Conservation (phyloP, 1,140 invertebrate genomes). For the Drosophila lowei region DNA sequence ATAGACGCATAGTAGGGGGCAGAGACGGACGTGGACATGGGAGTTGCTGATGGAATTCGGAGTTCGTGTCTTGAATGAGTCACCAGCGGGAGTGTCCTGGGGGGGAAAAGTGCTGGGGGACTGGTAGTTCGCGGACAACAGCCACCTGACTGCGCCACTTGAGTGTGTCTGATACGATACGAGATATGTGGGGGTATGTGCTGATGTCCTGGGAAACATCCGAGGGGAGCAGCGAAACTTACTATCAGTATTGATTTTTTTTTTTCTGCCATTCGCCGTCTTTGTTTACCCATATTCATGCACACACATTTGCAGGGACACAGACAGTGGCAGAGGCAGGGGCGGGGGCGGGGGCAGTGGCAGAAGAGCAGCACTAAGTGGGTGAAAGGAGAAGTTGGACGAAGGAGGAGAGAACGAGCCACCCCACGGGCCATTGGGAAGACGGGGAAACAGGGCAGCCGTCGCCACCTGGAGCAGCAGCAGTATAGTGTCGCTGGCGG, state of each 20-base stretch:
- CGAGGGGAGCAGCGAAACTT: conserved; percentile 28
- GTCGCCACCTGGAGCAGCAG: conserved; percentile 7
- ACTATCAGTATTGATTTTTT: conserved; percentile 77
- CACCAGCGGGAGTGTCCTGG: conserved; percentile 15
- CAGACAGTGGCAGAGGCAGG: background rate
- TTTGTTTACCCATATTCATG: conserved; percentile 68
- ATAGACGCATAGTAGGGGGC: conserved; percentile 27
- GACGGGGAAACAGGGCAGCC: conserved; percentile 4
- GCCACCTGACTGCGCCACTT: conserved; percentile 68
- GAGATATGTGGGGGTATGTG: background rate
- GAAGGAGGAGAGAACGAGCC: conserved; percentile 40
- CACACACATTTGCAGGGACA: conserved; percentile 40
- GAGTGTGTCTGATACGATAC: conserved; percentile 11
- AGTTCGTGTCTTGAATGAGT: conserved; percentile 50
- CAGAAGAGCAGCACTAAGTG: too few relatives aligned
- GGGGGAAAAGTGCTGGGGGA: conserved; percentile 4
- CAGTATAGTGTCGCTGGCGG: background rate
- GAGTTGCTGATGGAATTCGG: conserved; percentile 27
- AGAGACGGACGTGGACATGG: background rate
- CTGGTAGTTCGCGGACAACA: conserved; percentile 49
- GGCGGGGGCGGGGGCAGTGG: too few relatives aligned
- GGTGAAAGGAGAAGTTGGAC: background rate
- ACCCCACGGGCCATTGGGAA: conserved; percentile 38
- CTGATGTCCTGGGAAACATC: conserved; percentile 25
- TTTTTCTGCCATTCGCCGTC: conserved; percentile 28